Evolutionary conservation across 2,888 invertebrate genomes (phyloP), one percentile per base, ranked within the genome.

Genomic region (Actias luna): DNA sequence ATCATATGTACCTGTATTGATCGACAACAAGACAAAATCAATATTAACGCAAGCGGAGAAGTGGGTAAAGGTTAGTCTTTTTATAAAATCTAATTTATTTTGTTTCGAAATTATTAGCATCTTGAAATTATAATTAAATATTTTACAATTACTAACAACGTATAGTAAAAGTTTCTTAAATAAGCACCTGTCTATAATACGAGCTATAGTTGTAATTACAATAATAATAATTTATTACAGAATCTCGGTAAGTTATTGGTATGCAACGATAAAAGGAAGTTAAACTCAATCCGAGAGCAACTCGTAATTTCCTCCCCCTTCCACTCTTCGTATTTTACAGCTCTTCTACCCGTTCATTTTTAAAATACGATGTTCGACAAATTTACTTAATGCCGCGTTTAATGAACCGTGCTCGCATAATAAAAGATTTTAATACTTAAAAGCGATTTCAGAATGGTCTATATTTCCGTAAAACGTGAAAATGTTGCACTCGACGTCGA

Each of bases 361-460:
- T 84, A 84, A 86, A 90, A 88, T 85, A 89, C 87, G 87, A 84
- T 88, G 89, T 90, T 89, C 88, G 85, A 90, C 90, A 90, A 90
- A 91, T 90, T 90, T 90, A 89, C 90, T 91, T 90, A 89, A 89
- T 88, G 88, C 87, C 79, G 85, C 84, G 89, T 88, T 91, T 88
- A 92, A 92, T 90, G 91, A 91, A 92, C 90, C 87, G 88, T 91
- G 83, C 79, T 88, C 83, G 85, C 85, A 88, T 90, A 90, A 90
- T 89, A 92, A 92, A 91, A 90, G 91, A 91, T 88, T 90, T 89
- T 89, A n/a, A 85, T 87, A 88, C 85, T 87, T 79, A 83, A 87
- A 89, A 88, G 79, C 86, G 88, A 89, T 91, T 90, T 85, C 80
- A 82, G 74, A 87, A 89, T 80, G 85, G 84, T 82, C 84, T 83